Evolutionary conservation across 2,797 vertebrate genomes (phyloP).

Genomic region (Sus cebifrons): DNA sequence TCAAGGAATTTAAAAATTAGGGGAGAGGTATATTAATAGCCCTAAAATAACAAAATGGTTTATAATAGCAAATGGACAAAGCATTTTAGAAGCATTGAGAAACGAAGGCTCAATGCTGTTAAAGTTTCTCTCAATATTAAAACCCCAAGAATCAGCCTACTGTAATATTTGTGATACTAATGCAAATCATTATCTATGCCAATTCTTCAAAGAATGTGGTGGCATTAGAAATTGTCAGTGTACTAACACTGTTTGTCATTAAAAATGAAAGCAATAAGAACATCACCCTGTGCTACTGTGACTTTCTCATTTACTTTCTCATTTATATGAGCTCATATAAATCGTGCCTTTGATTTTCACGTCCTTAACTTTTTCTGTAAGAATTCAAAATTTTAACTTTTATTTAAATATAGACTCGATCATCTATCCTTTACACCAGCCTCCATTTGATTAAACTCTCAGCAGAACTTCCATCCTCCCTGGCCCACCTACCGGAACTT

Average conservation of each 20-base stretch:
- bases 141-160: background rate
- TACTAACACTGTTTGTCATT: background rate
- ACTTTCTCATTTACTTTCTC: background rate
- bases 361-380: background rate
- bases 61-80: background rate
- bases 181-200: background rate
- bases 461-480: background rate
- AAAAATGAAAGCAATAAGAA: constrained; percentile 22
- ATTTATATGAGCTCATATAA: background rate
- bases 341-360: constrained; percentile 5
- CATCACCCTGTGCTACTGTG: no score
- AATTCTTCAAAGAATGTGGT: background rate
- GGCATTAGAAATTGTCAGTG: background rate
- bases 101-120: background rate
- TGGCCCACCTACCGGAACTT: background rate
- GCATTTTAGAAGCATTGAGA: background rate
- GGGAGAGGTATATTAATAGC: background rate
- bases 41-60: background rate
- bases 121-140: background rate
- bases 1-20: background rate
- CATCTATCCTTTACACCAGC: background rate
- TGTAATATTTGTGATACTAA: background rate
- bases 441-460: background rate
- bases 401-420: background rate
- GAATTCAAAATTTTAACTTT: background rate